Evolutionary conservation across 2,797 vertebrate genomes (phyloP), one percentile per base, ranked within the genome.

Genomic region (Helostoma temminkii): DNA sequence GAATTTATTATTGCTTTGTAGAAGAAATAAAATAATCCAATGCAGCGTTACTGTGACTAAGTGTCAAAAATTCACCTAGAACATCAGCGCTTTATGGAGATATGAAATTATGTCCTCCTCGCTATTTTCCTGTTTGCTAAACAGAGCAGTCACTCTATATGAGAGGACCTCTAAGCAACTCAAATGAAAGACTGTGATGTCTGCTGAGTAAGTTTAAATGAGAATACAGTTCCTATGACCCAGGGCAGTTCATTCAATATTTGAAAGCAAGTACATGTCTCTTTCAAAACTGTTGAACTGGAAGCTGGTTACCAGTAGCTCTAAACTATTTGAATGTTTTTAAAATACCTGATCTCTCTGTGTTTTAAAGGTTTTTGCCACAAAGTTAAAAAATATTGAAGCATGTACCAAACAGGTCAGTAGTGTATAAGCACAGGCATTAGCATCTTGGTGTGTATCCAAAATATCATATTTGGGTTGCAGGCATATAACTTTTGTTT

Each of bases 151-250:
- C 42, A 25, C 24, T 82, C 16, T 14, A 19, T 49, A 74, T 65
- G 68, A 72, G 45, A 77, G 25, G 41, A 42, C 42, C 78, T 85
- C 64, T 26, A 32, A 84, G 84, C 76, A 77, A 55, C 66, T 68
- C 26, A 74, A 84, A 72, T 58, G 70, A 79, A 79, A 82, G 78
- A 74, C 70, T 72, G 63, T 52, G 78, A 80, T 89, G 78, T 88
- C 81, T 86, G 79, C 85, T 49, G 86, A 86, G 80, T 83, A 75
- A 73, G 75, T 90, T 88, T 80, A 81, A 88, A 88, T 74, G 81
- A 82, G 68, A 89, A 83, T 83, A 77, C 71, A 78, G 61, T 85
- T 83, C 50, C 48, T 83, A 16, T 85, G 76, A 88, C 85, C 86
- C 24, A 55, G 26, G 84, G 88, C 82, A 66, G 65, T 80, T 82